A percentile compares a stretch with the other conserved stretches of the same genome.
These are phyloP conservation scores for Syritta pipiens DNA, from an alignment of 2,888 invertebrate species.

Conservation along the genomic window DNA sequence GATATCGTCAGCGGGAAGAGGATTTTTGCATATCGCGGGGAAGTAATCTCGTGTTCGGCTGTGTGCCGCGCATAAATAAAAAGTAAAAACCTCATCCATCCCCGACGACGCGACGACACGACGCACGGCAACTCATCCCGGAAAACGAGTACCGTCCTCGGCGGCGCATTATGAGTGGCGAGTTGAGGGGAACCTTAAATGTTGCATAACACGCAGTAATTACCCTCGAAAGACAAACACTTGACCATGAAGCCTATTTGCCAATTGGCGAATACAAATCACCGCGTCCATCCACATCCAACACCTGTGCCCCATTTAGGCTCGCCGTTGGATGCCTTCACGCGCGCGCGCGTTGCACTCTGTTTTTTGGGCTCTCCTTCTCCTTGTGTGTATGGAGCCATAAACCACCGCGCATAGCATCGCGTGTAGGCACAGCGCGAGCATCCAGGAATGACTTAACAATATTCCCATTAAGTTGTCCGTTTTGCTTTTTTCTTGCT, in stretches of 20 bases:
- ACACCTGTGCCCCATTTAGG: constrained; percentile 48
- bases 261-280: constrained; percentile 66
- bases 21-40: constrained; percentile 27
- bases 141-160: constrained; percentile 36
- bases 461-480: constrained; percentile 54
- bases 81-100: constrained; percentile 62
- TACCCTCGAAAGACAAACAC: constrained; percentile 60
- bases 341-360: constrained; percentile 32
- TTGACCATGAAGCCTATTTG: constrained; percentile 64
- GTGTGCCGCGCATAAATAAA: constrained; percentile 55
- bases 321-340: constrained; percentile 44
- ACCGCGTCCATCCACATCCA: constrained; percentile 64
- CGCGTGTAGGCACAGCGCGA: not conserved
- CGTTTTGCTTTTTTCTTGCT: constrained; percentile 49
- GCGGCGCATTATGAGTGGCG: constrained; percentile 25
- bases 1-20: constrained; percentile 34
- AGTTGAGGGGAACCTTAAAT: constrained; percentile 29
- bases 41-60: constrained; percentile 33
- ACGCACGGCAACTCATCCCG: constrained; percentile 25
- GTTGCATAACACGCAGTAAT: constrained; percentile 64
- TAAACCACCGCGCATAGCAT: constrained; percentile 54
- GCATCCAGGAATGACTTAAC: constrained; percentile 47
- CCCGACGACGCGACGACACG: not conserved
- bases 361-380: not conserved
- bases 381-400: constrained; percentile 20